Evolutionary conservation across 1,140 invertebrate genomes (phyloP), one percentile per base, ranked within the genome.

Genomic region (Calosoma granatense): DNA sequence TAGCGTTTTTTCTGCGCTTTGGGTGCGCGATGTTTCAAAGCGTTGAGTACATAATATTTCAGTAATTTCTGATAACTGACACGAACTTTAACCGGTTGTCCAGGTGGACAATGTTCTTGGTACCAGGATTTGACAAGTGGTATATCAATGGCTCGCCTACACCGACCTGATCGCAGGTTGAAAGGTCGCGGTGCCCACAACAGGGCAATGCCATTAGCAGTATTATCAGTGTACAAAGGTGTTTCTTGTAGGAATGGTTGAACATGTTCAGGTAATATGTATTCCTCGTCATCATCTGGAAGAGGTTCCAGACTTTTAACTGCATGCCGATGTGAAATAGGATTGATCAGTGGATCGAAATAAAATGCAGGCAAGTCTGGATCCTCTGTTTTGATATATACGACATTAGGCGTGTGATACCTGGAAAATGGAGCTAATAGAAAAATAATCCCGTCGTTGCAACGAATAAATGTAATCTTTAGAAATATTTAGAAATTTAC

Each of bases 351-450:
- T 0, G 97, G 97, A 81, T 99, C 97, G 78, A 98, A 99, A 73
- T 99, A 99, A 73, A 99, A 99, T 0, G 97, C 97, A 19, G 97
- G 97, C 55, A 99, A 78, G 77, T 99, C 97, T n/a, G 97, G 96
- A 84, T 99, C 97, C 78, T 99, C 97, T 1, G 97, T 99, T 81
- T 99, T 99, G 64, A 99, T 99, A 69, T 94, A 99, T 0, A 99
- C 94, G 15, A 99, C 95, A 76, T 97, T 98, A 41, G 97, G 96
- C 3, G 93, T 90, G 72, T 99, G 97, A 75, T 99, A 99, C 92
- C 93, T 96, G 61, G 51, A 75, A 73, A 69, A 64, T 58, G 20
- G 30, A 14, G 15, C 43, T 51, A n/a, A 51, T 6, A 51, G 66
- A 67, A 64, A 65, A 58, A 56, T 51, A 39, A n/a, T 47, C 30